Evolutionary conservation across 1,140 invertebrate genomes (phyloP).

Genomic region (Uloborus diversus): DNA sequence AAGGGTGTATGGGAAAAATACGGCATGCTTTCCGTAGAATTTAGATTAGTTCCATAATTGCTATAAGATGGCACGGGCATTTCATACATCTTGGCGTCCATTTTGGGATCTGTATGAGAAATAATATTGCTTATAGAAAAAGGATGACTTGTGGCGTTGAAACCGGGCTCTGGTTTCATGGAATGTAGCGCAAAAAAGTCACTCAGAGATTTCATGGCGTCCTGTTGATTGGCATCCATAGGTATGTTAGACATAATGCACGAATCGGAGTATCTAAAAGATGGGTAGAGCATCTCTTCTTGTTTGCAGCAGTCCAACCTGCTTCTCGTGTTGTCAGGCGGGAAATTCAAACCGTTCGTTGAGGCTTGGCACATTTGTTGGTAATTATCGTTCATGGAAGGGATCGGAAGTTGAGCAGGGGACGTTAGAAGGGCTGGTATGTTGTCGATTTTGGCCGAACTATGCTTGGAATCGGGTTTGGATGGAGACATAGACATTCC

Average conservation of each 20-base stretch:
- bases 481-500: neutral
- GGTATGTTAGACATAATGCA: constrained; percentile 61
- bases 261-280: constrained; percentile 13
- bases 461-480: neutral
- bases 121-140: constrained; percentile 93
- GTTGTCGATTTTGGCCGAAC: neutral
- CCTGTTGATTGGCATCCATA: constrained; percentile 62
- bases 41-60: constrained; percentile 67
- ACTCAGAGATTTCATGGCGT: constrained; percentile 44
- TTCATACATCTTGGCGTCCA: constrained; percentile 70
- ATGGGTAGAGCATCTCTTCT: neutral
- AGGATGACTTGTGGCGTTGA: constrained; percentile 77
- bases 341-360: neutral
- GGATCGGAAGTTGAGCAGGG: neutral
- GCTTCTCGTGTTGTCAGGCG: neutral
- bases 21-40: constrained; percentile 69
- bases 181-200: constrained; percentile 54
- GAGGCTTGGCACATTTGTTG: neutral
- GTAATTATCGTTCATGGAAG: neutral
- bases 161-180: constrained; percentile 60
- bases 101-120: constrained; percentile 74
- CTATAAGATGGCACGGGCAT: constrained; percentile 60
- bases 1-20: constrained; percentile 8
- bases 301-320: neutral
- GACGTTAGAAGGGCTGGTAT: neutral